Evolutionary conservation across 2,797 vertebrate genomes (phyloP), one percentile per base, ranked within the genome.

Genomic region (Gallinago stenura): DNA sequence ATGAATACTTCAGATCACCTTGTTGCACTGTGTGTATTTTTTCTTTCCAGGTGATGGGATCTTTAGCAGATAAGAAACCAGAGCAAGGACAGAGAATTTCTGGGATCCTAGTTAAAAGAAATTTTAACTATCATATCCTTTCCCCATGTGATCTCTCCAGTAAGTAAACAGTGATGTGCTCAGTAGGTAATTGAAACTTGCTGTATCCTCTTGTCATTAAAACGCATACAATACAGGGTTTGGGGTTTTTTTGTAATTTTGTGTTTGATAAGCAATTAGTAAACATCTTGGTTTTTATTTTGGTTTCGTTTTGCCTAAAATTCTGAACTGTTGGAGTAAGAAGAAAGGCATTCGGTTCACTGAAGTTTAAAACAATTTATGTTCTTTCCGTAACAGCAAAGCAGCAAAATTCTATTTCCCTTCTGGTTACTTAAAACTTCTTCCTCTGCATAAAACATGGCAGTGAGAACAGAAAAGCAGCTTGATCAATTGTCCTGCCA

Each of bases 111-210:
- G 99, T 99, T 92, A 99, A 99, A 90, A 98, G 99, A 81, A 99
- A 99, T 98, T 99, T 99, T 97, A 99, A 98, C 97, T 99, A 99
- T 95, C 99, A 99, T 97, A 99, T 99, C 89, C 98, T 99, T 95
- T 98, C 98, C 57, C 99, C 99, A 1, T 99, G 99, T 41, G 99
- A 99, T 94, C 98, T 99, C 48, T 99, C 99, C 65, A 99, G 99
- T 99, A 97, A 99, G 99, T 98, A 95, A 48, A 21, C 57, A 57
- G 39, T 37, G 24, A 43, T 41, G 7, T 85, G 30, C 64, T 77
- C 31, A 71, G 25, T 60, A 75, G 39, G 13, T 70, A 66, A 37
- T 6, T 57, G 31, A 65, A 88, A 54, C 10, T 60, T 58, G 19
- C 8, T 39, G 16, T 53, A 17, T 72, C 30, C 12, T 75, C 50